These are phyloP conservation scores for Macrophya annulata DNA, from an alignment of 2,888 invertebrate genomes.

Conservation along the genomic window DNA sequence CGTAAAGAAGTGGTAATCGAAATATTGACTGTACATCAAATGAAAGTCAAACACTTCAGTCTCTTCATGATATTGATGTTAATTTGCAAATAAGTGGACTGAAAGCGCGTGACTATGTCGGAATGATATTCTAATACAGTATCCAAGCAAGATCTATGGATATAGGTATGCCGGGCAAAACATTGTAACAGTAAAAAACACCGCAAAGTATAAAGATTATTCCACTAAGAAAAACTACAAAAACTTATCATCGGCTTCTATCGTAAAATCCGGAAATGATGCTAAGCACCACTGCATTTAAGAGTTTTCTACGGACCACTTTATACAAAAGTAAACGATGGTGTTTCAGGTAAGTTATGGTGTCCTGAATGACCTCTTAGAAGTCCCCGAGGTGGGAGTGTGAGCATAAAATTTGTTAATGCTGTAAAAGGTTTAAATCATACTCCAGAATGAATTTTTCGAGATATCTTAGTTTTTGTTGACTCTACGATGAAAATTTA, in stretches of 20 bases:
- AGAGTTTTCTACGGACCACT: too few species aligned
- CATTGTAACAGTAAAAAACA: not conserved
- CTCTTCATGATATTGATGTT: constrained; percentile 1
- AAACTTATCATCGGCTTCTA: not conserved
- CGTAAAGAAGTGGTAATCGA: not conserved
- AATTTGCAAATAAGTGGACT: constrained; percentile 4
- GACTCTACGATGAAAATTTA: not conserved
- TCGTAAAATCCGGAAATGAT: not conserved
- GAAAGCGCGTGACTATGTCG: not conserved
- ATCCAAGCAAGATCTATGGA: not conserved
- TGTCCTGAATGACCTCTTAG: too few species aligned
- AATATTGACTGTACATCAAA: not conserved
- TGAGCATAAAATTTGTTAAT: not conserved
- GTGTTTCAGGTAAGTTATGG: too few species aligned
- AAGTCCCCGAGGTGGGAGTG: not conserved
- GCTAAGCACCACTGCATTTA: too few species aligned
- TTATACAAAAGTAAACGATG: too few species aligned
- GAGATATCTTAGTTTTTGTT: not conserved
- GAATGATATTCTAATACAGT: not conserved
- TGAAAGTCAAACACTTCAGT: not conserved
- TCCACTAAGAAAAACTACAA: not conserved
- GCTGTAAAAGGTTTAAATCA: not conserved
- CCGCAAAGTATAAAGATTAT: not conserved
- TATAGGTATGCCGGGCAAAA: not conserved
- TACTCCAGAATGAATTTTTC: not conserved